Evolutionary conservation across 2,113 vertebrate species (phyloP).

Genomic region (Ivindomyrus marchei): DNA sequence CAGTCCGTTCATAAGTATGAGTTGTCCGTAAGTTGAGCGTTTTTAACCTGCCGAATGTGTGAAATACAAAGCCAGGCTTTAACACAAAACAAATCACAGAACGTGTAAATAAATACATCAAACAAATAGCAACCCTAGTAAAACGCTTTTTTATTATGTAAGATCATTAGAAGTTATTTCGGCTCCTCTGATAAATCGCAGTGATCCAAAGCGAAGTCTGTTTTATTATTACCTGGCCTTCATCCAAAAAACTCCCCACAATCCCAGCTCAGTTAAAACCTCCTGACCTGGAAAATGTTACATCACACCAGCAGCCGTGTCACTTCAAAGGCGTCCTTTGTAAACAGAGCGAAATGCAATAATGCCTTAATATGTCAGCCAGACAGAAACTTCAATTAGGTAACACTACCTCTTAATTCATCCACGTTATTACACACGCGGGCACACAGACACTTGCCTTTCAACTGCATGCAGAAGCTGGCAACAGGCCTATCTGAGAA

Average conservation of each 20-base stretch:
- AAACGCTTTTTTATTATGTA: neutral
- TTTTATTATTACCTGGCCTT: neutral
- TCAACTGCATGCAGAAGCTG: neutral
- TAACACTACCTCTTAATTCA: neutral
- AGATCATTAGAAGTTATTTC: neutral
- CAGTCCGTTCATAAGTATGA: neutral
- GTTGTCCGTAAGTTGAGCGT: neutral
- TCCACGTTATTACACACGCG: neutral
- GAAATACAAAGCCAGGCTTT: neutral
- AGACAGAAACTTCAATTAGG: neutral
- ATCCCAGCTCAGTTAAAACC: neutral
- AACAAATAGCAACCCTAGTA: neutral
- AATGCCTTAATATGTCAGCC: neutral
- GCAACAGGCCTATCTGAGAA: neutral
- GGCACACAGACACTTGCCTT: neutral
- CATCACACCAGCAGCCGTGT: neutral
- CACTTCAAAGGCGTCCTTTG: neutral
- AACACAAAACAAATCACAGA: neutral
- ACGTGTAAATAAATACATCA: neutral
- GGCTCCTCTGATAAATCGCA: neutral
- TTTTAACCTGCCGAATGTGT: neutral
- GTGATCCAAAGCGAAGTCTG: neutral
- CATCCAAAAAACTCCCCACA: neutral
- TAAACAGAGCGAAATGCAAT: neutral
- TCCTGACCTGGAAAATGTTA: neutral